These are phyloP conservation scores for Sycophila texana DNA, from an alignment of 2,888 invertebrate species.

Conservation along the genomic window DNA sequence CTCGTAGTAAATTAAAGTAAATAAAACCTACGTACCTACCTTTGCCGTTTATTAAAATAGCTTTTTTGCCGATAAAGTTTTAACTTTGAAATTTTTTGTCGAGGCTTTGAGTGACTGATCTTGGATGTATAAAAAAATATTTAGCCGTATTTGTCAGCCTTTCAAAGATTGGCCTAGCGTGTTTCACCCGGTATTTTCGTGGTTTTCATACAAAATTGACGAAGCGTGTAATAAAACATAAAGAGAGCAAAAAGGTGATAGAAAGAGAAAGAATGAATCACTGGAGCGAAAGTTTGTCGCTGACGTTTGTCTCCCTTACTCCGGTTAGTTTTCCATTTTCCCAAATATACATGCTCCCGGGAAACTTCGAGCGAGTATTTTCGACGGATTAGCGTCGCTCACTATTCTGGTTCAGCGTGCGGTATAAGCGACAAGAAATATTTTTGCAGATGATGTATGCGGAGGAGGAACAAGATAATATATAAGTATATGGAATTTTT, in stretches of 20 bases:
- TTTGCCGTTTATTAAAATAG: not conserved
- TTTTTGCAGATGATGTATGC: too few relatives aligned
- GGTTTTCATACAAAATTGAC: not conserved
- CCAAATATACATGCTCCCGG: slow-evolving; percentile 34
- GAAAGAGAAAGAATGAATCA: slow-evolving; percentile 8
- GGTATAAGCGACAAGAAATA: not conserved
- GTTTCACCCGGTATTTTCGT: not conserved
- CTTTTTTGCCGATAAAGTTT: too few relatives aligned
- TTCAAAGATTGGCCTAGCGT: not conserved
- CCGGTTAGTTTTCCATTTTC: slow-evolving; percentile 45
- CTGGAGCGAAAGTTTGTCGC: slow-evolving; percentile 39
- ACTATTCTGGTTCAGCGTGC: slow-evolving; percentile 28
- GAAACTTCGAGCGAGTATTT: slow-evolving; percentile 28
- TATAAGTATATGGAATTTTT: too few relatives aligned
- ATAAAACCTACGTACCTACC: not conserved
- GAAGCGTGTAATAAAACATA: slow-evolving; percentile 31
- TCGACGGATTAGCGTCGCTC: slow-evolving; percentile 32
- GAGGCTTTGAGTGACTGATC: too few relatives aligned
- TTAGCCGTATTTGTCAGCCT: too few relatives aligned
- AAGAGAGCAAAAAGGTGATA: not conserved
- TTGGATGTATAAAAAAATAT: too few relatives aligned
- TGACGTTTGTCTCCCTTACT: slow-evolving; percentile 26
- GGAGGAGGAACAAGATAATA: too few relatives aligned
- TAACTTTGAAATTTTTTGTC: too few relatives aligned
- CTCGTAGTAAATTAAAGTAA: too few relatives aligned